Evolutionary conservation across 2,113 vertebrate species (phyloP), one percentile per base, ranked within the genome.

Genomic region (Seriola quinqueradiata): DNA sequence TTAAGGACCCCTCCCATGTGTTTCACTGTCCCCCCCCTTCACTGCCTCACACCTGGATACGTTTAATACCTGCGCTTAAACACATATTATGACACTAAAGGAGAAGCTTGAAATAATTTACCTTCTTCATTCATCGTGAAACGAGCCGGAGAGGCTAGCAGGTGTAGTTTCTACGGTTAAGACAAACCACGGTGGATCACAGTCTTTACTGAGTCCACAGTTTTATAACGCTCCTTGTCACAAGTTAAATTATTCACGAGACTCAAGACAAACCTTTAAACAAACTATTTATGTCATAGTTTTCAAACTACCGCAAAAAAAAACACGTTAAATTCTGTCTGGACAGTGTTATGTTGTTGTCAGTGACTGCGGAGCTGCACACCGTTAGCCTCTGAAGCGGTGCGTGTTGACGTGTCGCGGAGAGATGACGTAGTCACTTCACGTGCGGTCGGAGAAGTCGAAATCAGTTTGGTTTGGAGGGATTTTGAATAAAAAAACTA

Each of bases 61-160:
- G 2, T 23, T 74, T 21, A 19, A 36, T 3, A 8, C 25, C 34
- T 3, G 48, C 13, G 4, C 2, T 14, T 1, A 5, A 38, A 1
- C 4, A 42, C 10, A 9, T 21, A 2, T 8, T 0, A 4, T 3
- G 19, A 40, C 4, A 9, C 0, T 21, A 5, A 9, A 0, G 0
- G 6, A 0, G 1, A 12, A 16, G 48, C 2, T 3, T 4, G 1
- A 17, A 17, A 12, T 10, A 17, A n/a, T 85, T 57, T 57, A 94
- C 95, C 95, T 92, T 84, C 88, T 90, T 94, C 87, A 32, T 94
- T 90, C 95, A 95, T 95, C 8, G 38, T 87, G 55, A 67, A 42
- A 4, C 5, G 19, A 14, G 9, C 12, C 52, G 4, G 14, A 1
- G 38, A 58, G 3, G 6, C 23, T 21, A 2, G 9, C 17, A 57